Percentiles rank a stretch among this genome's conserved stretches.
phyloP scores from a whole-genome alignment of 2,797 vertebrate species.

The Lagorchestes hirsutus region DNA sequence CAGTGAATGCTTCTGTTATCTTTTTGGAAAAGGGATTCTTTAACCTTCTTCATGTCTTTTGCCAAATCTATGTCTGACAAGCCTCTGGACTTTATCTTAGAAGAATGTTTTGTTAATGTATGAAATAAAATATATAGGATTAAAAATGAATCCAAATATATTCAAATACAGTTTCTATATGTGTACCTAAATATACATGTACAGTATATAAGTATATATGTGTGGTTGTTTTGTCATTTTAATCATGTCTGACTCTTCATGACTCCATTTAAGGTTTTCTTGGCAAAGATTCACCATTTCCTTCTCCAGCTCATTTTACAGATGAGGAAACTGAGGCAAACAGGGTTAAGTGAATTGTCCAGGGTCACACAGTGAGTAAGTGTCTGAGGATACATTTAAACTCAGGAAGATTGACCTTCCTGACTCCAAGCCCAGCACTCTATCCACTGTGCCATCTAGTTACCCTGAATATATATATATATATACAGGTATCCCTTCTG shows the following conservation, averaged over 20 bases:
- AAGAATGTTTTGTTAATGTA: not conserved
- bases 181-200: not conserved
- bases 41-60: not conserved
- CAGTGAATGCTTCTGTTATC: not conserved
- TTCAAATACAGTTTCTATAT: not conserved
- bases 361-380: not conserved
- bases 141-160: not conserved
- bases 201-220: not conserved
- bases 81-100: not conserved
- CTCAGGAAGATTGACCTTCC: not conserved
- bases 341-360: not conserved
- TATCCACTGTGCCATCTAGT: not conserved
- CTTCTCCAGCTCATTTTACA: not conserved
- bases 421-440: not conserved
- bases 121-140: not conserved
- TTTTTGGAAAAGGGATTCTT: not conserved
- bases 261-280: not conserved
- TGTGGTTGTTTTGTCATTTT: not conserved
- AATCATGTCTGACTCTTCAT: not conserved
- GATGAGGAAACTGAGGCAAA: not conserved
- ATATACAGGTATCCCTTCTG: not conserved
- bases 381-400: not conserved
- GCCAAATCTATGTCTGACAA: not conserved
- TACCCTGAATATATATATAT: not conserved
- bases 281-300: not conserved